These are phyloP conservation scores for Coendou prehensilis DNA, from an alignment of 2,797 vertebrate genomes.

Conservation along the genomic window DNA sequence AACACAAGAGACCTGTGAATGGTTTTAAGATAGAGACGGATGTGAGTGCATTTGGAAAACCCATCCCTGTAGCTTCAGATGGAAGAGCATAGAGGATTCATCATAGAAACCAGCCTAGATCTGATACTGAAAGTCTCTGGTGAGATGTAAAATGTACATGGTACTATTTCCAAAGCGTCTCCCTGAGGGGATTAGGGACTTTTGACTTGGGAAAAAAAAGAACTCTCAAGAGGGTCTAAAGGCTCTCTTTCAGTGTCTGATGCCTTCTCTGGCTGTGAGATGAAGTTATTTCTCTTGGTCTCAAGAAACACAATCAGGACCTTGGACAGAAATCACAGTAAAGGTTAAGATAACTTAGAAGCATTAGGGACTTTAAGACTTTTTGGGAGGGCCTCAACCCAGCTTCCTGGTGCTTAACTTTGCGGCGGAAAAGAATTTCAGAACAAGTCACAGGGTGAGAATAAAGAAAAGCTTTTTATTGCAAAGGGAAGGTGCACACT, in stretches of 20 bases:
- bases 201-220: not conserved
- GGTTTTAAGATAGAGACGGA: not conserved
- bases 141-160: not conserved
- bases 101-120: not conserved
- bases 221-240: not conserved
- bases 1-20: not conserved
- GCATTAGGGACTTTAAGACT: too few species aligned
- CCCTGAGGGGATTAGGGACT: not conserved
- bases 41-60: not conserved
- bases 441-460: not conserved
- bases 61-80: not conserved
- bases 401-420: not conserved
- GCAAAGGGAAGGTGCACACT: not conserved
- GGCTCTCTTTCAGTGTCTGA: not conserved
- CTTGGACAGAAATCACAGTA: not conserved
- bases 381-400: not conserved
- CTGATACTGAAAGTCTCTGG: not conserved
- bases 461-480: not conserved
- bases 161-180: not conserved
- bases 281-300: not conserved
- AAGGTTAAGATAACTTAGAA: not conserved
- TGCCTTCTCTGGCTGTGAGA: not conserved
- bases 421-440: not conserved
- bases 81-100: not conserved
- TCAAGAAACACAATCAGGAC: not conserved